Base-by-base conservation (phyloP, 2,113 vertebrate genomes). In the Parotia lawesii region DNA sequence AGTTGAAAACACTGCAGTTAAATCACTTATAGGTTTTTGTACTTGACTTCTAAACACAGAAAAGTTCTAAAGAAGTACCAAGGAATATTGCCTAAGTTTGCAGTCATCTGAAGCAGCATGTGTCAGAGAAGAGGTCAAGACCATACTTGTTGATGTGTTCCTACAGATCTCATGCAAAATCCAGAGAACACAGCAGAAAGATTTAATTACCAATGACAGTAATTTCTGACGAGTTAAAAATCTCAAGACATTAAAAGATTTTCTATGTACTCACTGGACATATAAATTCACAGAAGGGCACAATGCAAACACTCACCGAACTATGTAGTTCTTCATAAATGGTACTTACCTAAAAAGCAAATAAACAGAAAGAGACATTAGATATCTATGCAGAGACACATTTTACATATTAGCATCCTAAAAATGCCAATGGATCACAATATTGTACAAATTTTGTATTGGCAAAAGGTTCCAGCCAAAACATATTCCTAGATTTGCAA, bases 291-390 rank as follows among this genome's bases (percentile, higher is more conserved):
- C 33, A 81, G 54, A 50, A 76, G 66, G 48, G 7, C 27, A 85
- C 31, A 94, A 65, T 33, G 71, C 23, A 87, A 95, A 96, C 90
- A 97, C 78, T 96, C 95, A 97, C 95, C 94, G 82, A 93, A 93
- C 64, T 74, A 88, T 28, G 64, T 13, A 96, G 47, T 87, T 92
- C 79, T 96, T 97, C 94, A 87, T 70, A 96, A 96, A 94, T 78
- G 37, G 77, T 96, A 97, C 96, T 98, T 97, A 98, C 97, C 88
- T 97, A 93, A 84, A 98, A 97, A 78, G 82, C 48, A 97, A 97
- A 91, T 35, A 94, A 83, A 95, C 3, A 96, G 33, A 85, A 92
- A 84, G 87, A 89, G 82, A 69, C 0, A 65, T 89, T 95, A 87
- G 93, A 27, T 44, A 78, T 13, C 51, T 54, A 23, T 27, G 15